Conservation (phyloP, 1,140 invertebrate species). For the Octopus bimaculoides region DNA sequence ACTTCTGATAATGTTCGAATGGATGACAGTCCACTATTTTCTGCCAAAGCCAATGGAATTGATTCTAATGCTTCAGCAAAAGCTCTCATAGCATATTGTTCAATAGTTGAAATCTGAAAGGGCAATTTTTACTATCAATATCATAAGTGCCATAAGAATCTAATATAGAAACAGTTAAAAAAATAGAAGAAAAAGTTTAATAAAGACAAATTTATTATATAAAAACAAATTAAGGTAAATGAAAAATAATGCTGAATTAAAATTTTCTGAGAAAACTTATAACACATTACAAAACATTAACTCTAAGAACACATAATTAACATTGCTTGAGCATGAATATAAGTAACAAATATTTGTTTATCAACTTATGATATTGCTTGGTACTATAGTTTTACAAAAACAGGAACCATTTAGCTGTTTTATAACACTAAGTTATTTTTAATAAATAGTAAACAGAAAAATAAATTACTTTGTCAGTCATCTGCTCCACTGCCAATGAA, state of each 20-base stretch:
- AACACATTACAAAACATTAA: too few relatives aligned
- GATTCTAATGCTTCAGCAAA: constrained; percentile 95
- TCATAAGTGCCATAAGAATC: too few relatives aligned
- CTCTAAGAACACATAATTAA: too few relatives aligned
- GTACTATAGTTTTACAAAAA: neutral
- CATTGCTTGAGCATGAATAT: neutral
- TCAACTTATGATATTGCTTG: neutral
- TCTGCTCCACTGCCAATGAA: constrained; percentile 81
- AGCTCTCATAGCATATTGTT: constrained; percentile 95
- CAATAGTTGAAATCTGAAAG: constrained; percentile 76
- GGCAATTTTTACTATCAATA: too few relatives aligned
- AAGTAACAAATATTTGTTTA: neutral
- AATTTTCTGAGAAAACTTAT: too few relatives aligned
- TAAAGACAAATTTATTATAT: too few relatives aligned
- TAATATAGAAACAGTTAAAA: too few relatives aligned
- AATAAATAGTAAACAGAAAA: too few relatives aligned
- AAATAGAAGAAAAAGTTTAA: too few relatives aligned
- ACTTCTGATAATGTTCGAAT: constrained; percentile 90
- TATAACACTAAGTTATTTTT: too few relatives aligned
- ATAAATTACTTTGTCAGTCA: constrained; percentile 75
- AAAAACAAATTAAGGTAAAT: too few relatives aligned
- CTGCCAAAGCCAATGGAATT: constrained; percentile 92
- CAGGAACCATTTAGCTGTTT: neutral
- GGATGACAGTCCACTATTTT: constrained; percentile 91
- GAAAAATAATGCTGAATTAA: too few relatives aligned